These are phyloP conservation scores for Tinamus major DNA, from an alignment of 2,797 vertebrate species.

Conservation along the genomic window DNA sequence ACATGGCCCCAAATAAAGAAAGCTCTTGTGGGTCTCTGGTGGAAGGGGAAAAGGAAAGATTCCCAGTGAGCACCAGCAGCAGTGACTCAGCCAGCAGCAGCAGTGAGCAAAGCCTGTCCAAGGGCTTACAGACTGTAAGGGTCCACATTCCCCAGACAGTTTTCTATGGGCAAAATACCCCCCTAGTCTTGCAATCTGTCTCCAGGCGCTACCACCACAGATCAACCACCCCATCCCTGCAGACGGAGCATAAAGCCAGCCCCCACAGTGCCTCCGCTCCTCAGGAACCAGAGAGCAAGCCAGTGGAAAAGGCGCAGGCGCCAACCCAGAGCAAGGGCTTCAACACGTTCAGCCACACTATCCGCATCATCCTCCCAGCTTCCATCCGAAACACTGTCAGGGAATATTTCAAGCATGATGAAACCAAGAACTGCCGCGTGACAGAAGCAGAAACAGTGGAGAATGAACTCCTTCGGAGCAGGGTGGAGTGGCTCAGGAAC, in stretches of 20 bases:
- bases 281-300: background rate
- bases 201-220: constrained; percentile 49
- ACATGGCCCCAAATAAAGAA: constrained; percentile 68
- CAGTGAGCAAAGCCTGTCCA: background rate
- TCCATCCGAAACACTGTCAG: constrained; percentile 76
- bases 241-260: background rate
- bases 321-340: constrained; percentile 39
- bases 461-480: constrained; percentile 63
- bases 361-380: constrained; percentile 78
- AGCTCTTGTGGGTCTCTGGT: background rate
- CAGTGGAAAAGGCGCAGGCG: background rate
- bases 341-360: constrained; percentile 73
- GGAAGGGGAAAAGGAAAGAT: background rate
- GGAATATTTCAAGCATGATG: constrained; percentile 75
- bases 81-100: background rate
- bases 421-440: background rate
- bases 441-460: constrained; percentile 51
- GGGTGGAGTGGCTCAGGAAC: constrained; percentile 59
- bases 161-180: constrained; percentile 80
- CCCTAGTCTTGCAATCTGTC: constrained; percentile 75
- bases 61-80: background rate
- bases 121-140: constrained; percentile 43
- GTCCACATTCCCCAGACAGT: constrained; percentile 79
- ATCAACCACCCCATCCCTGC: fast-evolving
- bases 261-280: background rate